phyloP scores from a whole-genome alignment of 2,888 invertebrate species.

The Eristalis arbustorum region DNA sequence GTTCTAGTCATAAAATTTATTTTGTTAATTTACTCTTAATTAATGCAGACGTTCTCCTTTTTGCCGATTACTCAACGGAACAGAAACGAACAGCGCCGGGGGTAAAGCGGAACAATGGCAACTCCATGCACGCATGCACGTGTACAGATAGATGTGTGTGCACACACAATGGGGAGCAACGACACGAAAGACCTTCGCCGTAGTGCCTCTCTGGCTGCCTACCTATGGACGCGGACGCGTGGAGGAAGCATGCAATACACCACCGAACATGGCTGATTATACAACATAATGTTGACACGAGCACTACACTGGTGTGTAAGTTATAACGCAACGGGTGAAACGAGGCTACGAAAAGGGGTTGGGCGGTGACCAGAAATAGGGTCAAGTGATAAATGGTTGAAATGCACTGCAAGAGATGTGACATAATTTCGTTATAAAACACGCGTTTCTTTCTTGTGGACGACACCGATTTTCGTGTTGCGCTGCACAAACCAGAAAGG shows the following conservation, averaged over 20 bases:
- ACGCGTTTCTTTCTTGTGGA: neutral
- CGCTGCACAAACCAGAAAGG: neutral
- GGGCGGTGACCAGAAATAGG: conserved; percentile 30
- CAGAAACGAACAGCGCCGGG: conserved; percentile 27
- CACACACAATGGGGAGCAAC: conserved; percentile 43
- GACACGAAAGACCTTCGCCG: conserved; percentile 64
- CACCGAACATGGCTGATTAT: conserved; percentile 5
- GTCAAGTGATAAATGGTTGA: conserved; percentile 40
- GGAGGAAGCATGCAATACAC: conserved; percentile 54
- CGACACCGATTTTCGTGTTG: neutral
- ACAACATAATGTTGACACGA: conserved; percentile 33
- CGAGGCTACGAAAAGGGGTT: conserved; percentile 1
- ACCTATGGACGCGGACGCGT: conserved; percentile 49
- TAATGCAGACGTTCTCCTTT: conserved; percentile 71
- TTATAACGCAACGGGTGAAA: neutral
- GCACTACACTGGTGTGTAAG: neutral
- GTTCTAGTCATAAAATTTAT: conserved; percentile 48
- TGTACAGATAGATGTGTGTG: neutral
- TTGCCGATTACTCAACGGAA: conserved; percentile 55
- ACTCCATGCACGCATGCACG: conserved; percentile 6
- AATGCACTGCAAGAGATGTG: conserved; percentile 1
- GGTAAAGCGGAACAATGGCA: conserved; percentile 41
- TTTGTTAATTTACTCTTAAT: conserved; percentile 70
- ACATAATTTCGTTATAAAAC: conserved; percentile 13
- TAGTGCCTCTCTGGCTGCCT: conserved; percentile 34